A percentile compares a stretch with the other conserved stretches of the same genome.
These are phyloP conservation scores for Cyanoliseus patagonus DNA, from an alignment of 2,113 vertebrate genomes.

Conservation along the genomic window DNA sequence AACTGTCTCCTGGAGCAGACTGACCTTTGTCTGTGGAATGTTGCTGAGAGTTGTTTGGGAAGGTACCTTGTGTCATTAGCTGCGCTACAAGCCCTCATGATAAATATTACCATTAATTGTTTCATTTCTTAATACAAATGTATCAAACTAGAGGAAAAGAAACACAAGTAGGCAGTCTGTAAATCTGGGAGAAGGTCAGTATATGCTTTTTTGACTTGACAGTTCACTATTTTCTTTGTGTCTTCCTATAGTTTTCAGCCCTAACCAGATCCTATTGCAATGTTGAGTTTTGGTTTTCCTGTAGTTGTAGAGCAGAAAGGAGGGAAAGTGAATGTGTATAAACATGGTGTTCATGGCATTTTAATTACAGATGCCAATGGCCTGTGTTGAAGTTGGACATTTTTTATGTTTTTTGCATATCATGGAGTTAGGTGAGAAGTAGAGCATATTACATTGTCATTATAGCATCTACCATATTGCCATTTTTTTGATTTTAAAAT, in stretches of 20 bases:
- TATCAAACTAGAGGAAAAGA: not conserved
- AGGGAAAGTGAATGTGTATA: not conserved
- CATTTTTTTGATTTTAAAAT: not conserved
- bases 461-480: not conserved
- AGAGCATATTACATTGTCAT: not conserved
- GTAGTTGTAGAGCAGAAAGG: not conserved
- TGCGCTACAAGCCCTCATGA: not conserved
- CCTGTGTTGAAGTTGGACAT: not conserved
- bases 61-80: accelerated
- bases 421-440: not conserved
- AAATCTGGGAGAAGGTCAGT: not conserved
- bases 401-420: not conserved
- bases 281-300: not conserved
- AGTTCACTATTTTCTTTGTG: not conserved
- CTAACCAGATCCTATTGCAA: no score
- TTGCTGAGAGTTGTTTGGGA: not conserved
- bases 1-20: not conserved
- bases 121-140: not conserved
- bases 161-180: not conserved
- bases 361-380: not conserved
- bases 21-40: not conserved
- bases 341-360: accelerated
- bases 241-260: not conserved
- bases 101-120: not conserved
- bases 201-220: not conserved